Evolutionary conservation across 1,140 invertebrate species (phyloP).

Genomic region (Ptiloglossa arizonensis): DNA sequence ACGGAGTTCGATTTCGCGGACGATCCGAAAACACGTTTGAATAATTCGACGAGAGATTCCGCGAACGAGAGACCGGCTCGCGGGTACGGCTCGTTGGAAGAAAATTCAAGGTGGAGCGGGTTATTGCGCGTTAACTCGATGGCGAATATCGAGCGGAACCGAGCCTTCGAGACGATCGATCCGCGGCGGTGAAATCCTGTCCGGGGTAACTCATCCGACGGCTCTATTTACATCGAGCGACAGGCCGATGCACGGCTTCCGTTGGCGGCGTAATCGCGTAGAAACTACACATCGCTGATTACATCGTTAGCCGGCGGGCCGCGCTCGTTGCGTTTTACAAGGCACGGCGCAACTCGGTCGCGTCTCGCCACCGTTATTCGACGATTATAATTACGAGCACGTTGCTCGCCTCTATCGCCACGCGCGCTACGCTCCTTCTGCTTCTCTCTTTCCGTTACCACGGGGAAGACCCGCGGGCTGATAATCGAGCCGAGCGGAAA

Average conservation of each 20-base stretch:
- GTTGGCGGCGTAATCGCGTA: constrained; percentile 20
- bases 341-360: constrained; percentile 21
- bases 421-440: constrained; percentile 1
- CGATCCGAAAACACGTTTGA: no score
- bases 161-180: background rate
- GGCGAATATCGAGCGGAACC: background rate
- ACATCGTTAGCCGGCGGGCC: constrained; percentile 20
- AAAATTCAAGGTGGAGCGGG: no score
- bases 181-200: background rate
- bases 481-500: constrained; percentile 48
- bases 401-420: background rate
- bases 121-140: background rate
- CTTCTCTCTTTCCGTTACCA: constrained; percentile 12
- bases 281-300: constrained; percentile 40
- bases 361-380: constrained; percentile 40
- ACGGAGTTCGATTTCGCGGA: no score
- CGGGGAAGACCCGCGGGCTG: constrained; percentile 32
- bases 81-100: no score
- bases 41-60: no score
- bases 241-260: constrained; percentile 14
- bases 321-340: constrained; percentile 36
- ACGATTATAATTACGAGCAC: constrained; percentile 57
- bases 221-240: constrained; percentile 9
- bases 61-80: no score
- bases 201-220: background rate